Conservation (phyloP, 1,140 invertebrate species). For the Pinna nobilis region DNA sequence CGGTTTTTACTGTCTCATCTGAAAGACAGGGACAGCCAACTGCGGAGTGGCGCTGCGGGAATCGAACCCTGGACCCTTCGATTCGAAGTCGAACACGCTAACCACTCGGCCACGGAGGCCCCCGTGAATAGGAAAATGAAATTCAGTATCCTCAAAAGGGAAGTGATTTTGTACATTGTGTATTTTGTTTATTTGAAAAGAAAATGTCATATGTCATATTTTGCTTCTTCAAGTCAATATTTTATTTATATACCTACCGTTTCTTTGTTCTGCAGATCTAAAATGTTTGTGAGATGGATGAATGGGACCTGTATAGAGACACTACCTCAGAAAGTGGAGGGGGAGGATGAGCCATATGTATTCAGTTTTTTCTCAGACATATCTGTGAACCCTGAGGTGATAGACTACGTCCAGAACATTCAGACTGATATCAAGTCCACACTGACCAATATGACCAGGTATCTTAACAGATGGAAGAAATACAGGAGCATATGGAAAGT, state of each 20-base stretch:
- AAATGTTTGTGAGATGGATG: constrained; percentile 89
- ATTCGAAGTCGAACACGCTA: too few species aligned
- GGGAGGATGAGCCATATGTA: constrained; percentile 78
- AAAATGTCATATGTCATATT: neutral
- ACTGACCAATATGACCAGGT: constrained; percentile 79
- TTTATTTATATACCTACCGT: neutral
- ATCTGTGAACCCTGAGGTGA: constrained; percentile 80
- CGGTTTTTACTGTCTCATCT: too few species aligned
- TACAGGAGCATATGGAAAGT: constrained; percentile 87
- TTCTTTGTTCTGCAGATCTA: constrained; percentile 76
- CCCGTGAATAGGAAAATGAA: too few species aligned
- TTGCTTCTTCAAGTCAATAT: neutral
- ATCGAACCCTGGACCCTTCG: too few species aligned
- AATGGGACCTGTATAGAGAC: constrained; percentile 85
- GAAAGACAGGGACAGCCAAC: too few species aligned
- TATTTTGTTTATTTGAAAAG: constrained; percentile 8
- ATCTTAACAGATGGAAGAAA: constrained; percentile 84
- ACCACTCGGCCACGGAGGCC: too few species aligned
- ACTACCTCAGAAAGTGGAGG: constrained; percentile 78
- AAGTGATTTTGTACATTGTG: too few species aligned
- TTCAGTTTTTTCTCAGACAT: constrained; percentile 88
- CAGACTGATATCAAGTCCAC: constrained; percentile 81
- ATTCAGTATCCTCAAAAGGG: too few species aligned
- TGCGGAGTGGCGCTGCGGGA: too few species aligned
- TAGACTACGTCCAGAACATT: constrained; percentile 81